Conservation (phyloP, 2,113 vertebrate genomes). For the Gnathonemus echidnorhynchus region DNA sequence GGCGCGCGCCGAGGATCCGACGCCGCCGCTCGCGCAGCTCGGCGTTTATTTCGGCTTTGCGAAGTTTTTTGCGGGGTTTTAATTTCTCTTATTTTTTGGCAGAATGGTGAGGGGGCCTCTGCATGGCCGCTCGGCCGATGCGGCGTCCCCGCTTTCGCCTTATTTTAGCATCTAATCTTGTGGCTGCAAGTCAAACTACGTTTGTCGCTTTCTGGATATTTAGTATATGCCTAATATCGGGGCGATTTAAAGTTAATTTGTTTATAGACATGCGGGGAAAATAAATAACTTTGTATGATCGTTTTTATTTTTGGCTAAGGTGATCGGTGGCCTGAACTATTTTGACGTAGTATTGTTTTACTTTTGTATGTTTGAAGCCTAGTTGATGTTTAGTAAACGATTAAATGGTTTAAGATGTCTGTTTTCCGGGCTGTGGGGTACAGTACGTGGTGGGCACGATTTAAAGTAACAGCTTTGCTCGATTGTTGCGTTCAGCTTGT, state of each 20-base stretch:
- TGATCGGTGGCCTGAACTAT: background rate
- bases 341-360: background rate
- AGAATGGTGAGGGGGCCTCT: background rate
- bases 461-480: background rate
- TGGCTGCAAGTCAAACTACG: background rate
- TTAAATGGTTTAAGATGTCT: background rate
- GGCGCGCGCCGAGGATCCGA: constrained; percentile 32
- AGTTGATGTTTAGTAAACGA: background rate
- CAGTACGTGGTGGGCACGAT: background rate
- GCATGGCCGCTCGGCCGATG: background rate
- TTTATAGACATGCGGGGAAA: background rate
- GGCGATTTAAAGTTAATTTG: constrained; percentile 7
- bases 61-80: constrained; percentile 11
- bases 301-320: background rate
- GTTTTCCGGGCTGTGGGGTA: background rate
- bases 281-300: background rate
- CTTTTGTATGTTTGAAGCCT: background rate
- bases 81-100: background rate
- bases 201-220: background rate
- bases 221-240: background rate
- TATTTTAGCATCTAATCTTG: background rate
- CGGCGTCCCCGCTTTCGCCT: background rate
- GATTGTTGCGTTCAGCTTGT: background rate
- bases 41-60: constrained; percentile 16
- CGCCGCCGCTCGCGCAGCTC: background rate